These are phyloP conservation scores for Pavo muticus DNA, from an alignment of 2,113 vertebrate species.

Conservation along the genomic window DNA sequence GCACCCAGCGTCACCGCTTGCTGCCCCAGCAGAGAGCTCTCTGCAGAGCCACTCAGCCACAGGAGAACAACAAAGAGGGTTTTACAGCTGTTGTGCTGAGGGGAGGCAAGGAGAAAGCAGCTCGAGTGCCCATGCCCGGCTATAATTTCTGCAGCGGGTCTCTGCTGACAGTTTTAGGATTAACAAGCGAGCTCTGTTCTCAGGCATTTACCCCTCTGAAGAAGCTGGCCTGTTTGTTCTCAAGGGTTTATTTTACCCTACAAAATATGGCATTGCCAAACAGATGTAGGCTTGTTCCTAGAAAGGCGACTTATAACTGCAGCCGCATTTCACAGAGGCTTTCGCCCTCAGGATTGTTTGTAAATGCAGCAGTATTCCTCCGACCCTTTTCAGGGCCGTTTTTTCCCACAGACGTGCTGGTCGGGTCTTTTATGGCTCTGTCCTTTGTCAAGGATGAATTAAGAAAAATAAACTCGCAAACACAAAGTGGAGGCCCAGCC, in stretches of 20 bases:
- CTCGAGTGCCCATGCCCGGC: slow-evolving; percentile 65
- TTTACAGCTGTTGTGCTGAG: slow-evolving; percentile 66
- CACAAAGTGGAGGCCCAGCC: slow-evolving; percentile 63
- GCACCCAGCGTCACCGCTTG: neutral
- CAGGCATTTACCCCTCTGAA: slow-evolving; percentile 59
- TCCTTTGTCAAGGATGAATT: slow-evolving; percentile 46
- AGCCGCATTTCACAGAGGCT: slow-evolving; percentile 57
- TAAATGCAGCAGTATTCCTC: slow-evolving; percentile 61
- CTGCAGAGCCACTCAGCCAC: neutral
- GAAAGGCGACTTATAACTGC: slow-evolving; percentile 69
- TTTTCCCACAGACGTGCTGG: slow-evolving; percentile 61
- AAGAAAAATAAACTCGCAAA: slow-evolving; percentile 70
- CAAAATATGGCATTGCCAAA: slow-evolving; percentile 78
- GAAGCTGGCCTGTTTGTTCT: slow-evolving; percentile 74
- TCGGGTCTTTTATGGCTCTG: slow-evolving; percentile 43
- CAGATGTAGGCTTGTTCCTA: slow-evolving; percentile 81
- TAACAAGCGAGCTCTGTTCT: slow-evolving; percentile 72
- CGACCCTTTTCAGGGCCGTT: slow-evolving; percentile 65
- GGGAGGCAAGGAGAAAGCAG: slow-evolving; percentile 43
- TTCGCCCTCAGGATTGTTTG: slow-evolving; percentile 57
- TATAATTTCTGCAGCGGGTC: slow-evolving; percentile 70
- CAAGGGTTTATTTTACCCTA: slow-evolving; percentile 78
- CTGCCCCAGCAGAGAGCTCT: neutral
- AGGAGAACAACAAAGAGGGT: no score
- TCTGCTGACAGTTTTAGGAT: slow-evolving; percentile 68